Conservation (phyloP, 2,888 invertebrate species). For the Campoletis raptor region DNA sequence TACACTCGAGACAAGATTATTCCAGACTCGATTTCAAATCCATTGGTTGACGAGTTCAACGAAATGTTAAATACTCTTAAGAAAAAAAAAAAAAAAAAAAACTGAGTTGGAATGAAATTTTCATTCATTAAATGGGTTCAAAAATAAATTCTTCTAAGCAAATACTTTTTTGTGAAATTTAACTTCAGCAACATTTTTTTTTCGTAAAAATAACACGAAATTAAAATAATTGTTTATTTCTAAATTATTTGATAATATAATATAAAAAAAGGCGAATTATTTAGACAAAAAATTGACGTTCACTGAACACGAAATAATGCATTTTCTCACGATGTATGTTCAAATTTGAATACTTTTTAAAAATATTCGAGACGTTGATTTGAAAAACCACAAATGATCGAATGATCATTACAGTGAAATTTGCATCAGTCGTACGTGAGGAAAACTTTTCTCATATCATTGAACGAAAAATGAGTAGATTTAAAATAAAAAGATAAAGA, state of each 20-base stretch:
- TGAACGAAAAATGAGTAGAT: slow-evolving; percentile 5
- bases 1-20: slow-evolving; percentile 16
- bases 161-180: too few relatives aligned
- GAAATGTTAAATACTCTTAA: background rate
- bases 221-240: too few relatives aligned
- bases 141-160: background rate
- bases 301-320: background rate
- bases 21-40: background rate
- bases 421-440: background rate
- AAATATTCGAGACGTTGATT: background rate
- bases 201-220: too few relatives aligned
- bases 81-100: background rate
- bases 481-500: slow-evolving; percentile 11
- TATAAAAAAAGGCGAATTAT: too few relatives aligned
- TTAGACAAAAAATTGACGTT: background rate
- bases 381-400: background rate
- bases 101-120: background rate
- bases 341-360: background rate
- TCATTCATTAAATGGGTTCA: background rate
- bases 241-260: too few relatives aligned
- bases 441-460: background rate
- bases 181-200: too few relatives aligned
- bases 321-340: background rate
- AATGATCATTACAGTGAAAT: background rate
- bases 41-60: background rate